Evolutionary conservation across 2,113 vertebrate genomes (phyloP), one percentile per base, ranked within the genome.

Genomic region (Lycaon pictus): DNA sequence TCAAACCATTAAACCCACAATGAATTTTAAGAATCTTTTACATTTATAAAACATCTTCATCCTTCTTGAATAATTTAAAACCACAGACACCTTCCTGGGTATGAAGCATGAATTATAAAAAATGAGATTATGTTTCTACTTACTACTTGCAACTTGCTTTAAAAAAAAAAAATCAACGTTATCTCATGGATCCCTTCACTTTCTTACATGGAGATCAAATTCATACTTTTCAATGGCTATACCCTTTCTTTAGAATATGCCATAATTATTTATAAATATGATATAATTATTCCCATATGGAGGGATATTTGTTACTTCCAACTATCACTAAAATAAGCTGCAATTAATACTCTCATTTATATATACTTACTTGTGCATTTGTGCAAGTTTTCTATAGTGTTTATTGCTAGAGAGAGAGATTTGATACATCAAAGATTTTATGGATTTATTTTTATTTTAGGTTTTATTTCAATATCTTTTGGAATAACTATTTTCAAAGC

Each of bases 51-150:
- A 67, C 19, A 96, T 86, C 23, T 92, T 96, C 25, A 76, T 71
- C 3, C 3, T 65, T 89, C 82, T 88, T 91, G n/a, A 96, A 79
- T 96, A 97, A 96, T 96, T 96, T 56, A 96, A 96, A 89, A 81
- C 62, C 8, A 92, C 19, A 87, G 56, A 10, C 51, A 79, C 51
- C 72, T 93, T 96, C 32, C 83, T 97, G 17, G 11, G 9, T 96
- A 90, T 16, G 67, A 97, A 79, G 11, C 25, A 95, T 74, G 35
- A 48, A 93, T 92, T 83, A 86, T 87, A 91, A 86, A 95, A 95
- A 74, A 56, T 92, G 69, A n/a, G 27, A 89, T 95, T 69, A 90
- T 80, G 13, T 97, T 37, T 93, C 60, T 53, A 86, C 11, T 76
- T 88, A 94, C 37, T 72, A 63, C 35, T 43, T 94, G 35, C 9